Evolutionary conservation across 2,888 invertebrate species (phyloP).

Genomic region (Lasioglossum marginatum): DNA sequence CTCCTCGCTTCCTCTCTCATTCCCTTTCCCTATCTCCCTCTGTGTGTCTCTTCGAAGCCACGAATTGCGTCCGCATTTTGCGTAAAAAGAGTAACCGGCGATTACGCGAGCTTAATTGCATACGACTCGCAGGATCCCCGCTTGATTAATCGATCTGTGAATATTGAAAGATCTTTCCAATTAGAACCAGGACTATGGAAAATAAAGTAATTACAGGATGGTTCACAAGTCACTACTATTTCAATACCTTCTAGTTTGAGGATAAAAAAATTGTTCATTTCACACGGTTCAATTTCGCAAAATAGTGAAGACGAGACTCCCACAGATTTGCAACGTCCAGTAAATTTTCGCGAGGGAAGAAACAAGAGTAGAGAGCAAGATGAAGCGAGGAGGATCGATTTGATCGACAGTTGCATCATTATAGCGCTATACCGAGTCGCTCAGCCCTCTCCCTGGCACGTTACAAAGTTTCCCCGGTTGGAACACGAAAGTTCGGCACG

Average conservation of each 20-base stretch:
- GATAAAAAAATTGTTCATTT: background rate
- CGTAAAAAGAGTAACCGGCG: conserved; percentile 14
- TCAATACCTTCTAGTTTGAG: background rate
- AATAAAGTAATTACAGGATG: background rate
- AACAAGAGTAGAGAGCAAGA: background rate
- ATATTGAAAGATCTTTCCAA: conserved; percentile 6
- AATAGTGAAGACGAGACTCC: background rate
- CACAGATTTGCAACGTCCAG: background rate
- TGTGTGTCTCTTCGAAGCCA: background rate
- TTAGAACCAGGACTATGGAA: background rate
- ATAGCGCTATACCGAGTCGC: conserved; percentile 66
- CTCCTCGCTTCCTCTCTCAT: background rate
- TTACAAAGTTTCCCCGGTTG: conserved; percentile 58
- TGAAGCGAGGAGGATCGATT: conserved; percentile 45
- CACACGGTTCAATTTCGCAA: too few relatives aligned
- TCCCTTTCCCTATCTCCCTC: background rate
- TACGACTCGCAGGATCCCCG: background rate
- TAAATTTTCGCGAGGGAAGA: background rate
- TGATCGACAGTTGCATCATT: conserved; percentile 71
- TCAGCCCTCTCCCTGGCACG: conserved; percentile 34
- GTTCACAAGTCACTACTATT: too few relatives aligned
- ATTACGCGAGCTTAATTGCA: conserved; percentile 9
- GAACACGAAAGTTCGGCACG: conserved; percentile 70
- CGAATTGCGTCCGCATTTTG: background rate
- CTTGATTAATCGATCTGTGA: conserved; percentile 2